Evolutionary conservation across 2,113 vertebrate genomes (phyloP).

Genomic region (Anarhynchus alexandrinus): DNA sequence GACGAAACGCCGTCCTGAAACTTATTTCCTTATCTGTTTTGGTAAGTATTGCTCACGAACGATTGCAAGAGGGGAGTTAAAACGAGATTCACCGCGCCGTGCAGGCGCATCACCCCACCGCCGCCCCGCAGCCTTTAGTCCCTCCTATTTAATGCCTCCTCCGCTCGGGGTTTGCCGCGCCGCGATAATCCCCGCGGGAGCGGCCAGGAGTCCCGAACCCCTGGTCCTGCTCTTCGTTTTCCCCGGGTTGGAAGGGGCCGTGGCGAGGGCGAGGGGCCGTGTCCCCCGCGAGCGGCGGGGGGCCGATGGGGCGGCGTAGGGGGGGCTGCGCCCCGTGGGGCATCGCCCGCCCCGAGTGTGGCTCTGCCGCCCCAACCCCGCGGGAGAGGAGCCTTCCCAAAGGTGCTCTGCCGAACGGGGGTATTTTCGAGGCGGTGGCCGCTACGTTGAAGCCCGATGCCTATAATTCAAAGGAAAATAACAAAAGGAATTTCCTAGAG

Average conservation of each 20-base stretch:
- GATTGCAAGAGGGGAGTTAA: background rate
- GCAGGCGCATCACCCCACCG: constrained; percentile 9
- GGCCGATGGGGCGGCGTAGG: background rate
- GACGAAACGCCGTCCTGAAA: background rate
- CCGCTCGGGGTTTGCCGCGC: background rate
- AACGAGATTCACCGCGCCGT: background rate
- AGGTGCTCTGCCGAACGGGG: background rate
- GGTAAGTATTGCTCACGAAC: background rate
- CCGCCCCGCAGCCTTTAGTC: background rate
- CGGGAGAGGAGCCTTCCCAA: background rate
- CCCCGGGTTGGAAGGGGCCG: background rate
- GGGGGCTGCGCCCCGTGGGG: too few relatives aligned
- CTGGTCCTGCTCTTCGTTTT: background rate
- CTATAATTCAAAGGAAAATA: constrained; percentile 59
- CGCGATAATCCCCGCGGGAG: background rate
- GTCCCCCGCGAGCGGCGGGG: background rate
- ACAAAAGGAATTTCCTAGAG: constrained; percentile 84
- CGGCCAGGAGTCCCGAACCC: background rate
- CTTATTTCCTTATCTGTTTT: background rate
- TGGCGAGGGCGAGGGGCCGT: background rate
- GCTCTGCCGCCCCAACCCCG: background rate
- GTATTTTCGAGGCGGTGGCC: background rate
- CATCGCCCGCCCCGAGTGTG: too few relatives aligned
- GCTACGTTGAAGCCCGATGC: background rate
- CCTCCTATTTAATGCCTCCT: background rate